phyloP scores from a whole-genome alignment of 1,140 invertebrate genomes.

The Neodiprion fabricii region DNA sequence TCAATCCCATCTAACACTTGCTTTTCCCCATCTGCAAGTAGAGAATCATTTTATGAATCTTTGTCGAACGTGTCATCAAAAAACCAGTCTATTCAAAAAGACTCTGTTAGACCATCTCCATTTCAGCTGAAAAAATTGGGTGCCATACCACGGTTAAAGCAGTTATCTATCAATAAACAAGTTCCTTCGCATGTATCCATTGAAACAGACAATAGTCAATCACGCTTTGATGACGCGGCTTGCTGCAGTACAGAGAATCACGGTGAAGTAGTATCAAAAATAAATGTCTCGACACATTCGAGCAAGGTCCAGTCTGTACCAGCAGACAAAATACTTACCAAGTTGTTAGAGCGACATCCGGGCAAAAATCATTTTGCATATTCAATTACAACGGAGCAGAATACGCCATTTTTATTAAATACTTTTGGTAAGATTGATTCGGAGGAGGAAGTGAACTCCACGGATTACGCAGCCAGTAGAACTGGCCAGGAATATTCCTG shows the following conservation, averaged over 20 bases:
- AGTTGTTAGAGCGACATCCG: background rate
- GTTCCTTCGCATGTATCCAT: background rate
- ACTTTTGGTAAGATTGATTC: background rate
- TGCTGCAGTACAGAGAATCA: background rate
- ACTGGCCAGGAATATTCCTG: background rate
- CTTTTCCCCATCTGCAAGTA: background rate
- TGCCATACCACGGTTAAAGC: background rate
- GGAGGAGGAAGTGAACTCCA: conserved; percentile 3
- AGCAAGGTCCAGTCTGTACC: background rate
- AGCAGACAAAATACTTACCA: background rate
- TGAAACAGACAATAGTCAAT: background rate
- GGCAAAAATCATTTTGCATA: conserved; percentile 8
- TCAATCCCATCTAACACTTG: background rate
- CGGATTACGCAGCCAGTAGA: background rate
- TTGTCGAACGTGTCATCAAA: background rate
- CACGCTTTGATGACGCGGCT: background rate
- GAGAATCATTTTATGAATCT: background rate
- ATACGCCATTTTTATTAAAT: background rate
- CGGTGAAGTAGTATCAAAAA: background rate
- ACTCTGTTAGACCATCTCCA: background rate
- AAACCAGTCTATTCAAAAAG: background rate
- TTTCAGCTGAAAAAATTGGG: background rate
- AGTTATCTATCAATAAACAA: background rate
- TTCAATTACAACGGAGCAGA: background rate
- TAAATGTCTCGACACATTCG: background rate